Percentiles rank a stretch among this genome's conserved stretches.
These are phyloP conservation scores for Amphiprion ocellaris DNA, from an alignment of 2,113 vertebrate species.

Conservation along the genomic window DNA sequence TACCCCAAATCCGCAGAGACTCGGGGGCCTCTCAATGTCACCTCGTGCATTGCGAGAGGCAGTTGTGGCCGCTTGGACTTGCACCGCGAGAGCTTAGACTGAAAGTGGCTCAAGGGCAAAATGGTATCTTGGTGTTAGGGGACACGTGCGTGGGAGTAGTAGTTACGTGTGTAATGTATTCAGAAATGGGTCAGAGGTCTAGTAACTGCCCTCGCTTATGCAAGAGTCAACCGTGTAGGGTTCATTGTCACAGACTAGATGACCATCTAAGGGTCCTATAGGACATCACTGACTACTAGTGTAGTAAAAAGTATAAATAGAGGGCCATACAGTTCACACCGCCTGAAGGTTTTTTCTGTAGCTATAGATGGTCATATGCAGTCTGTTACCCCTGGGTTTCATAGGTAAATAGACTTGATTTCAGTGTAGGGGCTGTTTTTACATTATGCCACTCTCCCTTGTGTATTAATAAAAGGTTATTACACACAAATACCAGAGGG, in stretches of 20 bases:
- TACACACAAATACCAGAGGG: constrained; percentile 59
- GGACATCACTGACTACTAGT: constrained; percentile 44
- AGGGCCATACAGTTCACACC: constrained; percentile 46
- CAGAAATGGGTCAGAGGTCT: constrained; percentile 67
- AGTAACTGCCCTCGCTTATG: constrained; percentile 68
- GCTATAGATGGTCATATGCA: constrained; percentile 46
- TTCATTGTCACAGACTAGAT: constrained; percentile 55
- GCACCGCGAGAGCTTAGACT: constrained; percentile 60
- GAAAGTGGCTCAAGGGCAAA: constrained; percentile 81
- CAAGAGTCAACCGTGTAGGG: constrained; percentile 65
- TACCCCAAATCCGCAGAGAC: constrained; percentile 81
- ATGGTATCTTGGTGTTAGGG: constrained; percentile 54
- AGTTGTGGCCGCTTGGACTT: constrained; percentile 63
- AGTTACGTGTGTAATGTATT: constrained; percentile 75
- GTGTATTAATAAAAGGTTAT: constrained; percentile 68
- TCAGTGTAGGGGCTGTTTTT: constrained; percentile 43
- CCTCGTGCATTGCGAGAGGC: constrained; percentile 74
- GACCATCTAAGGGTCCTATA: constrained; percentile 61
- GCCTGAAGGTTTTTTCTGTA: constrained; percentile 57
- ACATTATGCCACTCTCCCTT: constrained; percentile 39
- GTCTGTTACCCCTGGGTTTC: constrained; percentile 48
- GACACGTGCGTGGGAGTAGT: constrained; percentile 71
- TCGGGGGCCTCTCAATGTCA: constrained; percentile 83
- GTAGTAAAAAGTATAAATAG: constrained; percentile 61
- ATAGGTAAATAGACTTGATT: constrained; percentile 61